Base-by-base conservation (phyloP, 2,888 invertebrate genomes). In the Ligdia adustata region DNA sequence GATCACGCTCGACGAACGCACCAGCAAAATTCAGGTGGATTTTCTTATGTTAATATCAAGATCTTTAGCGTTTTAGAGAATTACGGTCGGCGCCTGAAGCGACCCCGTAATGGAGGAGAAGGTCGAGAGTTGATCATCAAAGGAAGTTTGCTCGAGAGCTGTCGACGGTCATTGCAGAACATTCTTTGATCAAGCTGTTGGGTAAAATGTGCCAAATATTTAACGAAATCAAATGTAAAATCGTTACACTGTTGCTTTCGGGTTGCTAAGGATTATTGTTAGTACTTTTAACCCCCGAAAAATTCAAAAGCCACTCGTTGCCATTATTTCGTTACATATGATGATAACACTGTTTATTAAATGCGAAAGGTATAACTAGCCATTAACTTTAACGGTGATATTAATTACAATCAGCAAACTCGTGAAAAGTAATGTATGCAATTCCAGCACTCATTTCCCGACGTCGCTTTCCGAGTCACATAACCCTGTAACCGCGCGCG, bases 71-170 rank as follows among this genome's bases (percentile, higher is more conserved):
- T 60, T 52, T 64, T 52, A 60, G 57, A 55, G 57, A 67, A 59
- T 60, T 69, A 68, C 55, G 57, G 57, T 55, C 53, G 62, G 57
- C 63, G 71, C 66, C 66, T 67, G 48, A 50, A 69, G 69, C 69
- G 58, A 61, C 49, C 60, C 59, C 63, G 66, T 61, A 66, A 69
- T 70, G 69, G 67, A 60, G 64, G 52, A 66, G 60, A 63, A 66
- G 66, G 63, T 62, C 55, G 65, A 72, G 72, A 55, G 64, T 64
- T 64, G 68, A 74, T 71, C 72, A 72, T 77, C 79, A 82, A 81
- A 81, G 76, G 68, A 69, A 72, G 67, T 70, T 71, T 70, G 75
- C 72, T 69, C 66, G 69, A 77, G 72, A 74, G 75, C 69, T 77
- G 73, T 72, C 69, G 75, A 73, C 72, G 77, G 75, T 75, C 73